A percentile compares a stretch with the other conserved stretches of the same genome.
Evolutionary conservation across 2,113 vertebrate species (phyloP).

Genomic region (Platichthys flesus): DNA sequence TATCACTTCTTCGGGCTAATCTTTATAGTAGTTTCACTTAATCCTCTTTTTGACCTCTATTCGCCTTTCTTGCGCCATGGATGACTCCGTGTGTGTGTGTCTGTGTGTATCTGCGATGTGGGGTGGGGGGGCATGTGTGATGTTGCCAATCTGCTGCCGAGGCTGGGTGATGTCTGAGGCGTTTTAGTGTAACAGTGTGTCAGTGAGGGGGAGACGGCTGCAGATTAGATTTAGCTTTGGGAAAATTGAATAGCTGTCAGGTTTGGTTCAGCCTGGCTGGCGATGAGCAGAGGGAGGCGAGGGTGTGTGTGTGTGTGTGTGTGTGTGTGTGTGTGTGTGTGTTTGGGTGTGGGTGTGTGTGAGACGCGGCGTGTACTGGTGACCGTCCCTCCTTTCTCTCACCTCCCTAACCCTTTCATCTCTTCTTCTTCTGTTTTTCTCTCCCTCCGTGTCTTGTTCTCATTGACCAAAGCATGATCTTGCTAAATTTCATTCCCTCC

Average conservation of each 20-base stretch:
- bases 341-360: not conserved
- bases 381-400: slow-evolving; percentile 45
- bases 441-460: slow-evolving; percentile 28
- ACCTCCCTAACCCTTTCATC: slow-evolving; percentile 41
- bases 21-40: not conserved
- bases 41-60: slow-evolving; percentile 13
- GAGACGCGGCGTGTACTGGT: slow-evolving; percentile 44
- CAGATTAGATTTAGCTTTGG: slow-evolving; percentile 79
- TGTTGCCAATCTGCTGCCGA: slow-evolving; percentile 63
- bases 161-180: slow-evolving; percentile 59
- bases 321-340: not conserved
- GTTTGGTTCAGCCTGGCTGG: slow-evolving; percentile 68
- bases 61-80: not conserved
- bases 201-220: slow-evolving; percentile 63
- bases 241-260: slow-evolving; percentile 80
- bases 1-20: not conserved
- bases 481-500: slow-evolving; percentile 49
- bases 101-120: not conserved
- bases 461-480: slow-evolving; percentile 55
- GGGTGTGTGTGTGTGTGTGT: not conserved
- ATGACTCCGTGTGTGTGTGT: too few species aligned
- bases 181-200: slow-evolving; percentile 67
- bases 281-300: slow-evolving; percentile 33
- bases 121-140: slow-evolving; percentile 16
- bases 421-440: slow-evolving; percentile 2